Evolutionary conservation across 2,113 vertebrate genomes (phyloP), one percentile per base, ranked within the genome.

Genomic region (Oceanites oceanicus): DNA sequence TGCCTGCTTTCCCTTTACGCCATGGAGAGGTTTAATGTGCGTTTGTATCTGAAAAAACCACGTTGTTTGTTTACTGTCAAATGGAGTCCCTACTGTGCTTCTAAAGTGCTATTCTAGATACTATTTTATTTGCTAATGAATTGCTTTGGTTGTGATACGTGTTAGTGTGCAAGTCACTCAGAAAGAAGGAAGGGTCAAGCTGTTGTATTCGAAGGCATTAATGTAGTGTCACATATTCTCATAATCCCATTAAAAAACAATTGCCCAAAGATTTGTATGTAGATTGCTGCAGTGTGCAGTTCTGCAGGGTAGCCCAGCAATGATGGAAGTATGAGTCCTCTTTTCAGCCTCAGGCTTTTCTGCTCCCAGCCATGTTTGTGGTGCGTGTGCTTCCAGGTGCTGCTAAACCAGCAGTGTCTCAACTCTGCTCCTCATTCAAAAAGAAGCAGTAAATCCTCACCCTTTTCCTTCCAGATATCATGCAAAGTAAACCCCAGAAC

Each of bases 401-500:
- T 82, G n/a, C 70, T 30, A 36, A 56, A 71, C 17, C 34, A 67
- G 20, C 26, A 61, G 6, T 18, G 20, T 27, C 34, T 83, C 5
- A 76, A 4, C 16, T 44, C 23, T 88, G 25, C 20, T 88, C 42
- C 70, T 42, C 25, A 15, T 45, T 62, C 8, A 34, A 52, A 73
- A 18, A 40, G 13, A 4, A 73, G 19, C 5, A 34, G 19, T 19
- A 50, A 63, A 78, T 74, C n/a, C 38, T 17, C 26, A 50, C 29
- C 17, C 20, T 45, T 42, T 42, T 42, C 42, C 42, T 82, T 42
- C 20, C 62, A 82, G 62, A 21, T 23, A 29, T 5, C 6, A 6
- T 1, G 6, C 14, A 71, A 71, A 77, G 15, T 50, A 61, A 73
- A 8, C 3, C 19, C 8, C 49, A 45, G 26, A 34, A 10, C 0